phyloP scores from a whole-genome alignment of 2,113 vertebrate species.

The Tragelaphus scriptus region DNA sequence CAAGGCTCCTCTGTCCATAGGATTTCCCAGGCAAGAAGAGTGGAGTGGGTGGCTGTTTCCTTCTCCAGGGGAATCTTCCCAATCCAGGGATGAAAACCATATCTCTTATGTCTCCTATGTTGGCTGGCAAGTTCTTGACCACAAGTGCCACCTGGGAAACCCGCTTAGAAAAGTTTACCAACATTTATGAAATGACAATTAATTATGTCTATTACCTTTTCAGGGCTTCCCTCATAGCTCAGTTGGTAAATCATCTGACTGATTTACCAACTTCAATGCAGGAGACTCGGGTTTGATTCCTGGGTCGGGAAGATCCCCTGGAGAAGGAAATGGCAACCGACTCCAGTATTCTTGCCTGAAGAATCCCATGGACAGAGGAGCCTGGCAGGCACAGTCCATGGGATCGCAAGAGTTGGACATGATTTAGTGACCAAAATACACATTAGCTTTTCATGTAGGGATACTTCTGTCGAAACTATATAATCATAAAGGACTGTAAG shows the following conservation, averaged over 20 bases:
- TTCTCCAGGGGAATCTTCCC: not conserved
- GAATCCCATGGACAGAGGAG: no score
- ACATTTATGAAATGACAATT: not conserved
- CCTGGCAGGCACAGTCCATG: no score
- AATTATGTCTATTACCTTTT: not conserved
- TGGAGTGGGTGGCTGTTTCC: not conserved
- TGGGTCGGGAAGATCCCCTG: no score
- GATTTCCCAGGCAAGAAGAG: not conserved
- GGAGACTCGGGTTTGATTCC: no score
- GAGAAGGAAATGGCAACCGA: no score
- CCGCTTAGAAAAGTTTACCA: not conserved
- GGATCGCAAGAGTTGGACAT: no score
- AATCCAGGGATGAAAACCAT: not conserved
- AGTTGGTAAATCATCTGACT: no score
- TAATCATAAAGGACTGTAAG: not conserved
- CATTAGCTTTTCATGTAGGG: not conserved
- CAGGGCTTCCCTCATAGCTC: not conserved
- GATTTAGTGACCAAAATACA: no score
- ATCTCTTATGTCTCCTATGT: fast-evolving
- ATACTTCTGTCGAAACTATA: not conserved
- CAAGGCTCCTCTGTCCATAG: not conserved
- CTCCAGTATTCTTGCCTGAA: no score
- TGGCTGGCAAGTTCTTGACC: not conserved
- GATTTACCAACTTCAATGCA: no score
- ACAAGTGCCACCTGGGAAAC: not conserved